phyloP scores from a whole-genome alignment of 2,797 vertebrate genomes.

The Macroramphosus scolopax region DNA sequence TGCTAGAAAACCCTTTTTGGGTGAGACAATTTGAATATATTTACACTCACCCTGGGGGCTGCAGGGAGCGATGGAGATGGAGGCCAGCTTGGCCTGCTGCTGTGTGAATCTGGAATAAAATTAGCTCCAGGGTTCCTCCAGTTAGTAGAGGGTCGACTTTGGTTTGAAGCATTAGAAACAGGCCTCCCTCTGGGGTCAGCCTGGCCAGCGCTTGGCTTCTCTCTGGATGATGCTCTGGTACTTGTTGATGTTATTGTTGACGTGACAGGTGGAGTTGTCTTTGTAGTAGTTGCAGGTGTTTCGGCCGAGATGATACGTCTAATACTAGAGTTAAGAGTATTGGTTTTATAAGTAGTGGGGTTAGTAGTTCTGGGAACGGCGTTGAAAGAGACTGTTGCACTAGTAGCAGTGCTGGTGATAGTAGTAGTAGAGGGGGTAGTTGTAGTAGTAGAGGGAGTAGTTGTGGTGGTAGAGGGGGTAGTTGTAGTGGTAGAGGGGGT shows the following conservation, averaged over 20 bases:
- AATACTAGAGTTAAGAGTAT: slow-evolving; percentile 16
- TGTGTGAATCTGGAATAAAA: slow-evolving; percentile 78
- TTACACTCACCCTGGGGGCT: slow-evolving; percentile 61
- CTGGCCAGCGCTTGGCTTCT: slow-evolving; percentile 13
- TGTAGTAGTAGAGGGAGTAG: not conserved
- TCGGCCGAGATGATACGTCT: slow-evolving; percentile 34
- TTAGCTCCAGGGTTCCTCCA: slow-evolving; percentile 75
- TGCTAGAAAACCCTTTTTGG: slow-evolving; percentile 10
- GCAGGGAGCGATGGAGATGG: slow-evolving; percentile 41
- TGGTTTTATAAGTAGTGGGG: slow-evolving; percentile 11
- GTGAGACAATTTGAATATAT: slow-evolving; percentile 17
- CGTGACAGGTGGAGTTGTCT: slow-evolving; percentile 12
- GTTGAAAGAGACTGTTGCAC: slow-evolving; percentile 12
- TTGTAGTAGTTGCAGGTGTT: slow-evolving; percentile 13
- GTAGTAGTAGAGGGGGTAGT: not conserved
- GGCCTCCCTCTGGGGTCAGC: slow-evolving; percentile 38
- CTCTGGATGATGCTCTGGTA: slow-evolving; percentile 41
- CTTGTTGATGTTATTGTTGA: slow-evolving; percentile 34
- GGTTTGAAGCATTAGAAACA: slow-evolving; percentile 40
- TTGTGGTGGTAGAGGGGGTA: slow-evolving; percentile 9
- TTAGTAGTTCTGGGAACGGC: slow-evolving; percentile 2
- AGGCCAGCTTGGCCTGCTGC: slow-evolving; percentile 44
- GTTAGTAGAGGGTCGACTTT: slow-evolving; percentile 51
- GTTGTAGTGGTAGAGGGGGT: slow-evolving; percentile 1
- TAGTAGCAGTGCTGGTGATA: slow-evolving; percentile 6